Evolutionary conservation across 2,888 invertebrate species (phyloP).

Genomic region (Opisthograptis luteolata): DNA sequence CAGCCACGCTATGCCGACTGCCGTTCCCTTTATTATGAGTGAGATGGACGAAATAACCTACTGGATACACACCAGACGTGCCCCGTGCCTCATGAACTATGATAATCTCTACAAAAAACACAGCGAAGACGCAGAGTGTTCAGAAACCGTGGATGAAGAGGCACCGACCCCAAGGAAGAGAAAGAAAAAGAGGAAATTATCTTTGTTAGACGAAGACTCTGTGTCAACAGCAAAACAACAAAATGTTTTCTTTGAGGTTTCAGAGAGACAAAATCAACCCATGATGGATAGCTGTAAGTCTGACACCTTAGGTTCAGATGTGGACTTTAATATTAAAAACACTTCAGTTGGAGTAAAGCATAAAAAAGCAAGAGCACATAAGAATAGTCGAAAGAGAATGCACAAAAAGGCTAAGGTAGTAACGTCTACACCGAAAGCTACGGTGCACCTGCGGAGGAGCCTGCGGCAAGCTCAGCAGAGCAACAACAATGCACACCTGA

Average conservation of each 20-base stretch:
- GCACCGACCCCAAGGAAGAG: slow-evolving; percentile 55
- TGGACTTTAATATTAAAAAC: slow-evolving; percentile 71
- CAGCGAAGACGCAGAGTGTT: slow-evolving; percentile 55
- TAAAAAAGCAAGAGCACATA: slow-evolving; percentile 57
- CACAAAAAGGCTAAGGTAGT: slow-evolving; percentile 66
- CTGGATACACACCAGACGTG: slow-evolving; percentile 76
- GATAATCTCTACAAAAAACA: slow-evolving; percentile 63
- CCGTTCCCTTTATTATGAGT: slow-evolving; percentile 72
- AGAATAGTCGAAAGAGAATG: slow-evolving; percentile 46
- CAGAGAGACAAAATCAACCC: slow-evolving; percentile 51
- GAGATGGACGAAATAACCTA: slow-evolving; percentile 78
- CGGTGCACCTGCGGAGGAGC: slow-evolving; percentile 60
- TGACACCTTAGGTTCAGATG: slow-evolving; percentile 58
- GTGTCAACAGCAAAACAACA: slow-evolving; percentile 56
- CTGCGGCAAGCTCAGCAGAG: slow-evolving; percentile 59
- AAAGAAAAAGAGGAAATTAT: slow-evolving; percentile 68
- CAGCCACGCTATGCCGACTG: slow-evolving; percentile 29
- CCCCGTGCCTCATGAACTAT: slow-evolving; percentile 75
- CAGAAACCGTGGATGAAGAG: slow-evolving; percentile 52
- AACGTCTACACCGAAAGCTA: slow-evolving; percentile 68
- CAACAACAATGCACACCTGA: slow-evolving; percentile 54
- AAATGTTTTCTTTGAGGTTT: slow-evolving; percentile 66
- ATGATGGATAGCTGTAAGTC: slow-evolving; percentile 56
- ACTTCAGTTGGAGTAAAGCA: slow-evolving; percentile 55
- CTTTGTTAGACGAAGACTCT: slow-evolving; percentile 64